phyloP scores from a whole-genome alignment of 30 jellyfish, hydroid and myxozoan genomes.

The Clytia hemisphaerica region DNA sequence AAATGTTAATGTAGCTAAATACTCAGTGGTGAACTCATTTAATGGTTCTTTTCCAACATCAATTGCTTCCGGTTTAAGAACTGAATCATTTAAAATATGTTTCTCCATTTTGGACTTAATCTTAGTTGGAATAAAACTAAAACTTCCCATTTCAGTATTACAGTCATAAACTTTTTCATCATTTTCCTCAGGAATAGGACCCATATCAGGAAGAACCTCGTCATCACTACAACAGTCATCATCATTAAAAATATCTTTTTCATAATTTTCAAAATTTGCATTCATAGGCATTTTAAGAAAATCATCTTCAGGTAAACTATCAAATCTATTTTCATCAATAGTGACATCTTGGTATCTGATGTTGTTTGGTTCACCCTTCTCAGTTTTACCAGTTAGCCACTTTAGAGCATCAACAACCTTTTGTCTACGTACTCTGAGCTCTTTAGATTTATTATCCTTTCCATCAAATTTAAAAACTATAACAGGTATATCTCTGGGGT shows the following conservation, averaged over 20 bases:
- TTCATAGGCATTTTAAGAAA: not conserved
- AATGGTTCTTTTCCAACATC: slow-evolving; percentile 4
- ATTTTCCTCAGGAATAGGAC: not conserved
- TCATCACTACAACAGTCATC: not conserved
- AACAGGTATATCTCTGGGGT: slow-evolving; percentile 44
- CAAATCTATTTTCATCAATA: slow-evolving; percentile 6
- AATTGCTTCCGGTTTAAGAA: not conserved
- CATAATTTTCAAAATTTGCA: too few species aligned
- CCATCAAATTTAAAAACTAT: slow-evolving; percentile 20
- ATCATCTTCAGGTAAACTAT: slow-evolving; percentile 23
- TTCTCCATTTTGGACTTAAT: not conserved
- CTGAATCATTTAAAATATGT: not conserved
- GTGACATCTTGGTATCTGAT: slow-evolving; percentile 20
- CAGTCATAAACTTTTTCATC: not conserved
- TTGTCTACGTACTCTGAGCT: slow-evolving; percentile 16
- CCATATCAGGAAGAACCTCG: not conserved
- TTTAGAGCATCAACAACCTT: slow-evolving; percentile 20
- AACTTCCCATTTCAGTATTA: too few species aligned
- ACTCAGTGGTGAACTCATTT: slow-evolving; percentile 12
- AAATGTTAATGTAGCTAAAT: slow-evolving; percentile 19
- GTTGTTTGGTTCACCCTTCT: too few species aligned
- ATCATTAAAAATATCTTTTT: too few species aligned
- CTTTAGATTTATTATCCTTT: not conserved
- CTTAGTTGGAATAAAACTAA: not conserved
- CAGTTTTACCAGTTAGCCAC: slow-evolving; percentile 32